Evolutionary conservation across 1,140 invertebrate species (phyloP).

Genomic region (Drosophila ercepeae): DNA sequence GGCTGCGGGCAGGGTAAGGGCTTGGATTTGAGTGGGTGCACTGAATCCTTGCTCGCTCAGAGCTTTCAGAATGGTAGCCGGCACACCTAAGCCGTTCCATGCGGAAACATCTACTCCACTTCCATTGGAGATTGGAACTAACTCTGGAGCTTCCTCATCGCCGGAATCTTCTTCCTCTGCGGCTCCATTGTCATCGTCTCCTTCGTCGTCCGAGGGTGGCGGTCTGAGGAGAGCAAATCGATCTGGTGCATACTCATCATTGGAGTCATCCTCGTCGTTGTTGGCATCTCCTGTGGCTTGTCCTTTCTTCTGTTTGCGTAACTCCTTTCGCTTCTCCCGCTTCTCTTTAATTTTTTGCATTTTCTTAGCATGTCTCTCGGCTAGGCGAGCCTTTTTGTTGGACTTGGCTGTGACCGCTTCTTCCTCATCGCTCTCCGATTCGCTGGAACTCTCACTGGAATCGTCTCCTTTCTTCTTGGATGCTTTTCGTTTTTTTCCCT

Average conservation of each 20-base stretch:
- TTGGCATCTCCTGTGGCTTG: conserved; percentile 1
- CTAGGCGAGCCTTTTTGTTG: conserved; percentile 51
- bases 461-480: conserved; percentile 36
- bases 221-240: conserved; percentile 66
- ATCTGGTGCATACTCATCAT: conserved; percentile 52
- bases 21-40: conserved; percentile 93
- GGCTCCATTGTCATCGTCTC: conserved; percentile 3
- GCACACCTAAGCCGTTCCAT: conserved; percentile 90
- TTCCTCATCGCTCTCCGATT: conserved; percentile 39
- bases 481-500: conserved; percentile 32
- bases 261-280: conserved; percentile 22
- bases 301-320: conserved; percentile 44
- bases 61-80: conserved; percentile 89
- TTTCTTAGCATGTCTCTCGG: conserved; percentile 52
- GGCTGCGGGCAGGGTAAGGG: conserved; percentile 91
- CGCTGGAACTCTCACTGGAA: conserved; percentile 49
- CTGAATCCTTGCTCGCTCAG: conserved; percentile 91
- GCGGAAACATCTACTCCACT: conserved; percentile 65
- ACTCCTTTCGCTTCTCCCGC: conserved; percentile 63
- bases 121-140: conserved; percentile 12
- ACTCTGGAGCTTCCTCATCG: conserved; percentile 36
- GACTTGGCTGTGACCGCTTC: background rate
- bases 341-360: conserved; percentile 62
- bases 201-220: conserved; percentile 35
- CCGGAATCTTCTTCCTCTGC: conserved; percentile 1